Evolutionary conservation across 2,888 invertebrate species (phyloP).

Genomic region (Pseudanteris insignis): DNA sequence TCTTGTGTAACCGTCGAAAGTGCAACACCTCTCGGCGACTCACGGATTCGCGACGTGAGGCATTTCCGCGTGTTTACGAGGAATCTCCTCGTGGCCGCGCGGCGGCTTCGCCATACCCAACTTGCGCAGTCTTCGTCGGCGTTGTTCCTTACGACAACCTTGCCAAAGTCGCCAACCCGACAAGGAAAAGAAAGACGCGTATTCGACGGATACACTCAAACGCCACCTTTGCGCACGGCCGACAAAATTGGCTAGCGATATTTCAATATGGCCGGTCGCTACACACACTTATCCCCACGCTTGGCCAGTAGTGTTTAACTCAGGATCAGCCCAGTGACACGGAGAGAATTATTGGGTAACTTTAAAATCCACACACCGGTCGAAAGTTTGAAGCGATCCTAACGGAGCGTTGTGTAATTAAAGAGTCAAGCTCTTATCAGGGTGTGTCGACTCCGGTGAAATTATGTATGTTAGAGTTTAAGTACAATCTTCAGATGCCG

Average conservation of each 20-base stretch:
- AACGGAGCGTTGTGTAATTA: too few species aligned
- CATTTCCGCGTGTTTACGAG: constrained; percentile 21
- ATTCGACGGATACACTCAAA: constrained; percentile 1
- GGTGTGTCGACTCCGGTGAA: too few species aligned
- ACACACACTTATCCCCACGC: constrained; percentile 9
- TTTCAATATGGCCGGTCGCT: constrained; percentile 31
- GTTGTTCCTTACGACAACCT: background rate
- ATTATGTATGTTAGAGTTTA: too few species aligned
- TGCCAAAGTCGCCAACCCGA: background rate
- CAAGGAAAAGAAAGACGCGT: constrained; percentile 8
- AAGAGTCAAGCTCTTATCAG: too few species aligned
- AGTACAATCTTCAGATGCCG: too few species aligned
- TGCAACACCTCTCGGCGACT: background rate
- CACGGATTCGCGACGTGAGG: constrained; percentile 8
- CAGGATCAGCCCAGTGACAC: too few species aligned
- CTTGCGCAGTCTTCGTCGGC: background rate
- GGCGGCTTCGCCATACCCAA: constrained; percentile 3
- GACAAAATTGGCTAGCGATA: constrained; percentile 17
- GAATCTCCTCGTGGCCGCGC: constrained; percentile 1
- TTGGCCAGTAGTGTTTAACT: background rate
- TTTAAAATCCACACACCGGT: too few species aligned
- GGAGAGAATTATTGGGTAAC: too few species aligned
- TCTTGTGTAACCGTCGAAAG: constrained; percentile 10
- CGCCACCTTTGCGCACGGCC: constrained; percentile 19
- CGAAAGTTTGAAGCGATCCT: too few species aligned